Evolutionary conservation across 2,888 invertebrate species (phyloP), one percentile per base, ranked within the genome.

Genomic region (Rapana venosa): DNA sequence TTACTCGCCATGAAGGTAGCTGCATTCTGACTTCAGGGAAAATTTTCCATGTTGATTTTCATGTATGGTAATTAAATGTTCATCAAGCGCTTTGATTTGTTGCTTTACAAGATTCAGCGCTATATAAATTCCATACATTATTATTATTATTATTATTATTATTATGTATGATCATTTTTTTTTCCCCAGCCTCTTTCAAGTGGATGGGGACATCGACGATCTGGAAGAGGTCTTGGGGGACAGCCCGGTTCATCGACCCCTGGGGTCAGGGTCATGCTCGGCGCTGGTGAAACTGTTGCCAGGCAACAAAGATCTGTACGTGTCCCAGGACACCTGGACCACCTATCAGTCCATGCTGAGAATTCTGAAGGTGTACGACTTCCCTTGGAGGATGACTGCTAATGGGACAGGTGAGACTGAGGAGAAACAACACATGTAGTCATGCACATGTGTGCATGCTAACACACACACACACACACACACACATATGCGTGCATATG

Each of bases 321-420:
- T 98, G 32, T 97, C 98, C 0, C 98, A 98, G 95, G 98, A 98
- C 94, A 97, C 98, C 5, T 98, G 98, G 96, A 97, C 97, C 95
- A 97, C 97, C 91, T 98, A 98, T 95, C 97, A 97, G 66, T 97
- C 97, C 92, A 98, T 98, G 98, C 97, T 98, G 91, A 97, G 98
- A 90, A 97, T 98, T 70, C 96, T 98, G 94, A 98, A 98, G 96
- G 97, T 97, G 90, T 98, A 98, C 96, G 97, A 97, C 94, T 97
- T 99, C 91, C 92, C 91, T 17, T 88, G 91, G 36, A 87, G 83
- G 36, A 81, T 81, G 13, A 0, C 35, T 20, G 70, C 79, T 32
- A 36, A 20, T 30, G 61, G 30, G 47, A 26, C 36, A 58, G 88
- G 91, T 91, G 74, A 87, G 74, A 30, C 2, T 2, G 20, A 47